phyloP scores from a whole-genome alignment of 37 sponge, comb jelly and placozoan species.

The Amphimedon queenslandica region DNA sequence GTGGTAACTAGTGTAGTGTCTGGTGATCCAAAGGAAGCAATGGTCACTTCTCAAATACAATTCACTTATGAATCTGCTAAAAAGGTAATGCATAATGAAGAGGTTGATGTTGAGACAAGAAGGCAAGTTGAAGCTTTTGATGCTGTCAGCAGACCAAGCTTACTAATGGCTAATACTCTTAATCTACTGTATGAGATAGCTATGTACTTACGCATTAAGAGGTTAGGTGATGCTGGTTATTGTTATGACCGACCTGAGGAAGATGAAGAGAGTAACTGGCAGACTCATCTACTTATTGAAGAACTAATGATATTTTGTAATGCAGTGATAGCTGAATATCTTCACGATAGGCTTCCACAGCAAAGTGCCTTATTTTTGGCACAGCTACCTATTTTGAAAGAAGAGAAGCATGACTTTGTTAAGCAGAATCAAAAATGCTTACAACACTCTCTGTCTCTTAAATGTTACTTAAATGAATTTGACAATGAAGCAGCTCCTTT shows the following conservation, averaged over 20 bases:
- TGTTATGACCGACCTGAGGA: constrained; percentile 14
- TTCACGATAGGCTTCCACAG: too few relatives aligned
- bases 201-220: background rate
- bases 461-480: too few relatives aligned
- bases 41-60: constrained; percentile 2
- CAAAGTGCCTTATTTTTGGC: too few relatives aligned
- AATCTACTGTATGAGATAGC: constrained; percentile 29
- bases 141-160: background rate
- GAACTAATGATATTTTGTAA: constrained; percentile 77
- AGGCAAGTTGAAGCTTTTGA: background rate
- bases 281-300: constrained; percentile 44
- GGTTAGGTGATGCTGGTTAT: constrained; percentile 20
- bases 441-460: too few relatives aligned
- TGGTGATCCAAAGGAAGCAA: background rate
- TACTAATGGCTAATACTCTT: constrained; percentile 18
- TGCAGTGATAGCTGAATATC: constrained; percentile 21
- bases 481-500: background rate
- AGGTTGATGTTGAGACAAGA: background rate
- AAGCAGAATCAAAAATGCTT: too few relatives aligned
- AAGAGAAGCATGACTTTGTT: too few relatives aligned
- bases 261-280: constrained; percentile 8
- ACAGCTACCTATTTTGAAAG: too few relatives aligned
- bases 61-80: constrained; percentile 20
- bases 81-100: constrained; percentile 14
- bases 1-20: constrained; percentile 7